Conservation (phyloP, 2,797 vertebrate genomes). For the Syngnathus acus region DNA sequence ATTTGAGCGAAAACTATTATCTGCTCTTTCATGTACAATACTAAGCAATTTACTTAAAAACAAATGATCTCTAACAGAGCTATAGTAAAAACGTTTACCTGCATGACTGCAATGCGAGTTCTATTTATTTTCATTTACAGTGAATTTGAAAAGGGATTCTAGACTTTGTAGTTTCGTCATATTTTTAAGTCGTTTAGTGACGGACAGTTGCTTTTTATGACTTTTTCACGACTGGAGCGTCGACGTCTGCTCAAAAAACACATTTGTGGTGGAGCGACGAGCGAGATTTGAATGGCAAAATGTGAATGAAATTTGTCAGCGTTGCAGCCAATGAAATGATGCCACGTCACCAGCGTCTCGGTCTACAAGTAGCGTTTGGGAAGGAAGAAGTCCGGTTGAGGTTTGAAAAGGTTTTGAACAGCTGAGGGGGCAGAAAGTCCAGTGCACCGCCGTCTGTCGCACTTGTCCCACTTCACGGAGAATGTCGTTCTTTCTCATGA, state of each 20-base stretch:
- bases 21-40: no score
- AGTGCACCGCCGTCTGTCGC: no score
- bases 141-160: not conserved
- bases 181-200: not conserved
- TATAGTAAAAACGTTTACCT: not conserved
- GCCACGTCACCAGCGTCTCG: not conserved
- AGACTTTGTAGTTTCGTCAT: not conserved
- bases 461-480: not conserved
- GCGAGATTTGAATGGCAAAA: not conserved
- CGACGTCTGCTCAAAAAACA: no score
- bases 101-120: no score
- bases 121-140: no score
- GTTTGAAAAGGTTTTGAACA: slow-evolving; percentile 39
- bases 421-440: slow-evolving; percentile 17
- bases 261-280: no score
- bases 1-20: no score
- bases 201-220: not conserved
- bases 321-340: not conserved
- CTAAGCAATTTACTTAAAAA: not conserved
- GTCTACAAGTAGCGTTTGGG: slow-evolving; percentile 18
- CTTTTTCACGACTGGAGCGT: not conserved
- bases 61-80: not conserved
- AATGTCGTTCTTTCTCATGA: slow-evolving; percentile 84
- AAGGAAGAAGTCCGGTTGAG: slow-evolving; percentile 10
- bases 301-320: not conserved